phyloP scores from a whole-genome alignment of 2,797 vertebrate genomes.

The Thalassophryne amazonica region DNA sequence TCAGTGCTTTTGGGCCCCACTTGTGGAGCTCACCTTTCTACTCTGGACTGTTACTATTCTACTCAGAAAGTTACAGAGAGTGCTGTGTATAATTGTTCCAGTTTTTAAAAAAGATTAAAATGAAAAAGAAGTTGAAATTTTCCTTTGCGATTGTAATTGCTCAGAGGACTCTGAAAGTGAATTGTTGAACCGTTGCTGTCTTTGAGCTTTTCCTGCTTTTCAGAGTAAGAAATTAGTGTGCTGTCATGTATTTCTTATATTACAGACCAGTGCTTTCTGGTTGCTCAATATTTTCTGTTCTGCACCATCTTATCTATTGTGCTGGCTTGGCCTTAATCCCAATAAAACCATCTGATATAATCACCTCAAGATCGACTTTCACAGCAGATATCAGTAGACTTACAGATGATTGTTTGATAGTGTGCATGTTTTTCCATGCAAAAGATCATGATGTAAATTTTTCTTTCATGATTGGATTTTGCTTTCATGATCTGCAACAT shows the following conservation, averaged over 20 bases:
- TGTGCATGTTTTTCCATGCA: not conserved
- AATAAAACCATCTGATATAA: constrained; percentile 8
- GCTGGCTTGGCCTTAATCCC: constrained; percentile 55
- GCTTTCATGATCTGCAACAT: constrained; percentile 19
- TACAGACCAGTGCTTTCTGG: not conserved
- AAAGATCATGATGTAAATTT: constrained; percentile 12
- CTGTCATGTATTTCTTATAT: not conserved
- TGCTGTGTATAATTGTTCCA: too few species aligned
- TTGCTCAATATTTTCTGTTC: not conserved
- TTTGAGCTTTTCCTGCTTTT: too few species aligned
- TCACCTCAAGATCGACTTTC: constrained; percentile 15
- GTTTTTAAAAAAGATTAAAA: too few species aligned
- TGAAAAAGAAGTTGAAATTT: too few species aligned
- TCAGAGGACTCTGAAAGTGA: too few species aligned
- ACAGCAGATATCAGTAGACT: constrained; percentile 2
- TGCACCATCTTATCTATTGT: not conserved
- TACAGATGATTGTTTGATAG: not conserved
- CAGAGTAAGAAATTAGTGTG: not conserved
- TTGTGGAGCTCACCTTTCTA: too few species aligned
- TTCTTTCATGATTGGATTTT: constrained; percentile 36
- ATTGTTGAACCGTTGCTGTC: too few species aligned
- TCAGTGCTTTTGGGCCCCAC: too few species aligned
- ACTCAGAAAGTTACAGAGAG: too few species aligned
- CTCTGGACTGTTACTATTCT: too few species aligned
- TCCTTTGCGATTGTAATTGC: too few species aligned